phyloP scores from a whole-genome alignment of 35 echinoderm and acorn worm genomes.

The Apostichopus californicus region DNA sequence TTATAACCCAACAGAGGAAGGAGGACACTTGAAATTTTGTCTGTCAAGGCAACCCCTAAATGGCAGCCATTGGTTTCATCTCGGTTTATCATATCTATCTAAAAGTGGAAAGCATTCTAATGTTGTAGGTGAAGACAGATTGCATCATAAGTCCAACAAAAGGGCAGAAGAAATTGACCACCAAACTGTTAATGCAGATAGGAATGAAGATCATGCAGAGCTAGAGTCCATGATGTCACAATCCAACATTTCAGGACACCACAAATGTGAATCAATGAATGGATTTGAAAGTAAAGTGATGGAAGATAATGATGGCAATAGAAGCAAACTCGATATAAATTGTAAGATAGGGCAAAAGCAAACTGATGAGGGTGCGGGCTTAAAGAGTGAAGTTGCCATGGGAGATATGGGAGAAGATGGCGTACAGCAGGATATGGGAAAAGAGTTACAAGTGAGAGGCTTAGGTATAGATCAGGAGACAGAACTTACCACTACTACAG shows the following conservation, averaged over 20 bases:
- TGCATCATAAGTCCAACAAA: neutral
- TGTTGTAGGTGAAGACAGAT: neutral
- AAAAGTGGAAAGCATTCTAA: neutral
- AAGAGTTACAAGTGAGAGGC: neutral
- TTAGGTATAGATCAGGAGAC: neutral
- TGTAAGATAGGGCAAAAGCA: too few relatives aligned
- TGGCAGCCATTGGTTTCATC: conserved; percentile 28
- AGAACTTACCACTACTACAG: neutral
- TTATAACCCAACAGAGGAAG: conserved; percentile 29
- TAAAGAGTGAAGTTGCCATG: too few relatives aligned
- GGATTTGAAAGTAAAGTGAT: neutral
- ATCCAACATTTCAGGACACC: neutral
- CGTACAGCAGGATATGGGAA: neutral
- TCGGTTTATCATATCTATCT: conserved; percentile 4
- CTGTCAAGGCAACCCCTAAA: conserved; percentile 34
- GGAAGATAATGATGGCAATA: too few relatives aligned
- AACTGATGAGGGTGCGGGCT: too few relatives aligned
- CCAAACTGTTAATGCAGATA: neutral
- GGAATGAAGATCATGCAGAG: neutral
- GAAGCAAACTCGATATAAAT: too few relatives aligned
- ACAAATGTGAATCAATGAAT: neutral
- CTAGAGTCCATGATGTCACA: neutral
- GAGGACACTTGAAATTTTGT: conserved; percentile 32
- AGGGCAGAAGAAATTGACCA: neutral
- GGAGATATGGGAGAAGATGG: neutral